Base-by-base conservation (phyloP, 2,797 vertebrate species). In the Pristis pectinata region DNA sequence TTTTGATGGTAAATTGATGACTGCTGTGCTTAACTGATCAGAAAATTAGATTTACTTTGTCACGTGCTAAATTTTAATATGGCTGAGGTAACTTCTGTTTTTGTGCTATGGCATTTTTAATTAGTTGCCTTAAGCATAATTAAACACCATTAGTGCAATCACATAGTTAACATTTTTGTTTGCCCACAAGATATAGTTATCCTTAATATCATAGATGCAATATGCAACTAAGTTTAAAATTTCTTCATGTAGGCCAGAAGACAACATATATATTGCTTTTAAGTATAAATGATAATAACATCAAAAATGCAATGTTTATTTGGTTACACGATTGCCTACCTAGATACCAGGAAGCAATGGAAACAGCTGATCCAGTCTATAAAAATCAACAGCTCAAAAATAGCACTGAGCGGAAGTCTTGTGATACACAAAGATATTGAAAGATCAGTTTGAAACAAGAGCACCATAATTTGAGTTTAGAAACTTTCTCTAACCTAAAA, bases 91-190 rank as follows among this genome's bases (percentile, higher is more conserved):
- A 76, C 79, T 59, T 59, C 34, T n/a, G 85, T 30, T 49, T 83
- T 53, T n/a, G 15, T 44, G 44, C 72, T 30, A 44, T 67, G 74
- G 61, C 41, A 93, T 72, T 72, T 91, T 93, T 17, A 44, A 30
- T 44, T 2, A 93, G 19, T 24, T 49, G 64, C 91, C 24, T 70
- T 70, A 93, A n/a, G 64, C 61, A 67, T 67, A 93, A 37, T 49
- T 49, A 93, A 93, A 93, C 49, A 93, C 41, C 41, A 41, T 92
- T 92, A 91, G n/a, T 64, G 10, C 8, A 22, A 44, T 93, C 67
- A 44, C 64, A 72, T 44, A 24, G 8, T 49, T 93, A 72, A 30
- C 37, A 93, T 3, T 30, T 93, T 17, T 93, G 44, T 72, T 72
- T 30, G 91, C 24, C 49, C 37, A 70, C 19, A 44, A 93, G 67